Conservation (phyloP, 2,888 invertebrate genomes). For the Cheiracanthium punctorium region DNA sequence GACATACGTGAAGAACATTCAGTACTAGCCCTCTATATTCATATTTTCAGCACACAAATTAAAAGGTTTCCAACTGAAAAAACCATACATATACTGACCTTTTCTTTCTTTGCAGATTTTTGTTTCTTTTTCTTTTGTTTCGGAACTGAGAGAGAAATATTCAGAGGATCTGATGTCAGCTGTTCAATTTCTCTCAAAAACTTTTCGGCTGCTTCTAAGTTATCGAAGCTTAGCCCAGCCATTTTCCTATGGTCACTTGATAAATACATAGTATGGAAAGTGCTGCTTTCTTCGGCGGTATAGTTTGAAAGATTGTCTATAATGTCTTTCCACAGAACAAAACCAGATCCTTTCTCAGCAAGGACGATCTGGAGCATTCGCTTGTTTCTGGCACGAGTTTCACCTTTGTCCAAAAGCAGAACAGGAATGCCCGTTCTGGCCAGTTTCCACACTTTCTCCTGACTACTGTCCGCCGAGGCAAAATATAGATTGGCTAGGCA, state of each 20-base stretch:
- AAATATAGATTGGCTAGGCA: conserved; percentile 81
- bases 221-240: conserved; percentile 88
- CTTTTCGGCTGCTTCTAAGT: conserved; percentile 83
- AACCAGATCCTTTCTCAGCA: conserved; percentile 87
- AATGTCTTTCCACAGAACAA: conserved; percentile 87
- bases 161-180: conserved; percentile 85
- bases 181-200: conserved; percentile 83
- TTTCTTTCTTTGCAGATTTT: conserved; percentile 72
- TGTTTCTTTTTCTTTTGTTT: conserved; percentile 77
- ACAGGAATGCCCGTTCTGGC: conserved; percentile 87
- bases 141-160: conserved; percentile 84
- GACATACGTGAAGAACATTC: no score
- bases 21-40: no score
- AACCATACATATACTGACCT: conserved; percentile 24
- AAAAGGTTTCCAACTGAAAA: no score
- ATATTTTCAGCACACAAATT: no score
- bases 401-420: conserved; percentile 85
- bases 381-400: conserved; percentile 82
- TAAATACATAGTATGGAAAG: conserved; percentile 87
- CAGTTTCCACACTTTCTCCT: conserved; percentile 81
- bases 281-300: conserved; percentile 80
- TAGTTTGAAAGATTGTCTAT: conserved; percentile 87
- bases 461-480: conserved; percentile 73
- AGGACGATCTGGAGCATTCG: conserved; percentile 83
- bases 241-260: conserved; percentile 85